Conservation (phyloP, 2,797 vertebrate species). For the Lithobates pipiens region DNA sequence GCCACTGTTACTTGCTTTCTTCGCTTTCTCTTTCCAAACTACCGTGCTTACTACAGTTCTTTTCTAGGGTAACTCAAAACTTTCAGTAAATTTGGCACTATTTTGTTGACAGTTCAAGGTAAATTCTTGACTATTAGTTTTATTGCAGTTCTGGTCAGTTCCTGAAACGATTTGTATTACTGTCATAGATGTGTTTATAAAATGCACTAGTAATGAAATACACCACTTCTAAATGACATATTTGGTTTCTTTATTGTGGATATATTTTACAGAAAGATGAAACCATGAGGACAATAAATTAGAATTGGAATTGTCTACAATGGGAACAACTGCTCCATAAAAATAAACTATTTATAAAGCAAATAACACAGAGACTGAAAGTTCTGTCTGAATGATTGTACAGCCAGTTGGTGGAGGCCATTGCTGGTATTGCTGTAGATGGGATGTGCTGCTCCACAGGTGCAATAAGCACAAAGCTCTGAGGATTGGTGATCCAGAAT, state of each 20-base stretch:
- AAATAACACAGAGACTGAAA: conserved; percentile 79
- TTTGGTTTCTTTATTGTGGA: conserved; percentile 89
- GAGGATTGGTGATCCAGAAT: not conserved
- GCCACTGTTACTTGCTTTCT: too few species aligned
- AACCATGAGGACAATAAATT: conserved; percentile 85
- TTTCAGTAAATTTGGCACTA: too few species aligned
- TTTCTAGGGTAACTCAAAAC: too few species aligned
- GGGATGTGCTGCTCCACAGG: conserved; percentile 1
- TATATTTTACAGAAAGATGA: conserved; percentile 89
- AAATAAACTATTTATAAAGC: conserved; percentile 89
- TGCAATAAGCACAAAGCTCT: conserved; percentile 1
- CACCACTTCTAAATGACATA: conserved; percentile 78
- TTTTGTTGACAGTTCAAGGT: too few species aligned
- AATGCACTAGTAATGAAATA: not conserved
- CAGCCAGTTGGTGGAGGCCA: conserved; percentile 70
- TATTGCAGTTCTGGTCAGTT: too few species aligned
- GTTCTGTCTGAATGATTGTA: conserved; percentile 85
- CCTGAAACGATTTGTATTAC: too few species aligned
- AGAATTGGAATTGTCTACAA: conserved; percentile 91
- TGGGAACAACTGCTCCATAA: conserved; percentile 86
- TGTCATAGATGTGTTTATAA: too few species aligned
- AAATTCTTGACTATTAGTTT: too few species aligned
- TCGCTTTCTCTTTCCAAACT: too few species aligned
- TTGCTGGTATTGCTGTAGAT: conserved; percentile 36
- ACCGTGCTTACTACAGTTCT: too few species aligned